Evolutionary conservation across 2,797 vertebrate species (phyloP), one percentile per base, ranked within the genome.

Genomic region (Galaxias olidus): DNA sequence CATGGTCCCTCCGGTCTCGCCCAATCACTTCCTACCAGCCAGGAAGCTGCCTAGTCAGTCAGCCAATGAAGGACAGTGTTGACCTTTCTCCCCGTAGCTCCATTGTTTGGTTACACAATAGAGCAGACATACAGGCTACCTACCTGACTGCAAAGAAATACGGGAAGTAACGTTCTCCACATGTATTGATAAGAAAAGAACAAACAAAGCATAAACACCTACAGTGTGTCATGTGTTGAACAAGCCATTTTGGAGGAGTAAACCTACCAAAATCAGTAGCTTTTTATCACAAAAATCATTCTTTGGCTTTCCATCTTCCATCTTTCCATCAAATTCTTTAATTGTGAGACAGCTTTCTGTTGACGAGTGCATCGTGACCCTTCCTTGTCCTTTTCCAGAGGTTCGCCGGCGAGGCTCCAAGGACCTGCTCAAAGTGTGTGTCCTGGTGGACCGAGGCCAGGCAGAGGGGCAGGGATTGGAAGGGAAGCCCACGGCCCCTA

Each of bases 401-500:
- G 96, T 98, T 51, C 92, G 96, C 0, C 88, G 95, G 7, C 88
- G 95, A 0, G 97, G 97, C 14, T 98, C 97, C 69, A 97, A 96
- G 80, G 96, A 98, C 64, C 94, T 96, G 4, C 87, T 98, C 75
- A 98, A 96, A 82, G 92, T 96, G 50, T 92, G 95, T 17, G 92
- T 95, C 54, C 90, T 98, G 75, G 86, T 96, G 59, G 95, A 96
- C 60, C 84, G 86, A 61, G 86, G 88, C 0, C 92, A 94, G 14
- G 84, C 65, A 0, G 77, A 88, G 19, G 43, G 73, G 8, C 92
- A 92, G 57, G 0, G 65, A 0, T 92, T 94, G 51, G 73, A 82
- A 14, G 87, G 73, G 9, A 78, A 76, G 18, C 80, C 82, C 18
- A 4, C 86, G 19, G 79, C 91, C 0, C 89, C 93, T 0, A 95